These are phyloP conservation scores for Ctenosaura bakeri DNA, from an alignment of 2,797 vertebrate genomes.

Conservation along the genomic window DNA sequence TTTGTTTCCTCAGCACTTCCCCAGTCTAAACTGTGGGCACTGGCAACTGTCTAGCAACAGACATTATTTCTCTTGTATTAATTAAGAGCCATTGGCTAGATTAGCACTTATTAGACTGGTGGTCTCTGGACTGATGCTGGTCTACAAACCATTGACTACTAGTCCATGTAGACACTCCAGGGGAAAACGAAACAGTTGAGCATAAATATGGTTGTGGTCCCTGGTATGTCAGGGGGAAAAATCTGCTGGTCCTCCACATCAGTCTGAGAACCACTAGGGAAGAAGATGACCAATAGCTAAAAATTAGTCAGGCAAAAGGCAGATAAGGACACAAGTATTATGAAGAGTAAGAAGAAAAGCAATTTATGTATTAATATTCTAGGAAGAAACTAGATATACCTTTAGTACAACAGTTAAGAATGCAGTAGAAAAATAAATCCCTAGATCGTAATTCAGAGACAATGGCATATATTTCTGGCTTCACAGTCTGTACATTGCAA, in stretches of 20 bases:
- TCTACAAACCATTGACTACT: too few relatives aligned
- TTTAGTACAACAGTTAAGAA: background rate
- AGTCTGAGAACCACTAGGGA: too few relatives aligned
- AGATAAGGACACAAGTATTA: background rate
- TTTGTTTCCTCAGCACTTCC: background rate
- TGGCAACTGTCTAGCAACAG: background rate
- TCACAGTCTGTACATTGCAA: background rate
- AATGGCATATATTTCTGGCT: background rate
- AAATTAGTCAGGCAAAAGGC: background rate
- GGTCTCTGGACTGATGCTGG: too few relatives aligned
- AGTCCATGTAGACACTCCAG: too few relatives aligned
- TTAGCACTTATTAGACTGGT: too few relatives aligned
- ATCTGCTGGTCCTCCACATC: too few relatives aligned
- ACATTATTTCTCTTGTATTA: background rate
- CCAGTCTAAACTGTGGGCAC: background rate
- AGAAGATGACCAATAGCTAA: background rate
- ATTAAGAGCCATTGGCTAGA: background rate
- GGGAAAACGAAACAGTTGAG: too few relatives aligned
- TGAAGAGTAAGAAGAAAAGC: background rate
- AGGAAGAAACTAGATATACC: slow-evolving; percentile 7
- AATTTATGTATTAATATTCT: background rate
- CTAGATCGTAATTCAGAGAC: background rate
- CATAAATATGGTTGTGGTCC: too few relatives aligned
- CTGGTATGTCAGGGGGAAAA: too few relatives aligned
- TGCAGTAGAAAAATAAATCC: slow-evolving; percentile 2